phyloP scores from a whole-genome alignment of 2,888 invertebrate species.

The Agonopterix subpropinquella region DNA sequence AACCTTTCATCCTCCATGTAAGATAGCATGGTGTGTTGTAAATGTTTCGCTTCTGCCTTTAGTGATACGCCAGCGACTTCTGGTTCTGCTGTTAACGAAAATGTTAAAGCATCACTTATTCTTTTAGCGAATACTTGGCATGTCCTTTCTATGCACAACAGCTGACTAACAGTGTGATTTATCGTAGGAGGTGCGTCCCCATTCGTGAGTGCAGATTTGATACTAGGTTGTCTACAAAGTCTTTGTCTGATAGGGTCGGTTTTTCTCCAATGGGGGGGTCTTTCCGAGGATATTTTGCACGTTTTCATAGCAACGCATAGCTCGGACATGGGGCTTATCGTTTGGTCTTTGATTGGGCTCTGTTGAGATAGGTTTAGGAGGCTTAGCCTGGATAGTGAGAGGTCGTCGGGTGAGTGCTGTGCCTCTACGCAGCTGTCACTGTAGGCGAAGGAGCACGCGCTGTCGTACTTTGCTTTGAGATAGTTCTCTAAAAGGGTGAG shows the following conservation, averaged over 20 bases:
- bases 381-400: constrained; percentile 49
- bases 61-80: constrained; percentile 75
- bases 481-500: constrained; percentile 84
- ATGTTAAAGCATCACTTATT: constrained; percentile 78
- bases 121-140: constrained; percentile 81
- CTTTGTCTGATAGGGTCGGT: constrained; percentile 52
- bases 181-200: constrained; percentile 36
- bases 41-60: constrained; percentile 80
- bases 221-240: constrained; percentile 44
- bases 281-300: constrained; percentile 61
- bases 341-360: constrained; percentile 28
- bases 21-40: constrained; percentile 80
- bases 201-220: constrained; percentile 29
- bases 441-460: constrained; percentile 52
- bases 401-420: constrained; percentile 36
- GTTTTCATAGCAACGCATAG: constrained; percentile 76
- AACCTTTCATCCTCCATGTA: constrained; percentile 82
- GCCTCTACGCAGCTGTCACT: constrained; percentile 49
- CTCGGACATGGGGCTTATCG: constrained; percentile 75
- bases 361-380: constrained; percentile 34
- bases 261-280: constrained; percentile 41
- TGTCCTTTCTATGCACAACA: constrained; percentile 61
- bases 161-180: constrained; percentile 57
- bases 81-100: constrained; percentile 71
- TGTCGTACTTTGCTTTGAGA: constrained; percentile 75